These are phyloP conservation scores for Cairina moschata DNA, from an alignment of 2,113 vertebrate genomes.

Conservation along the genomic window DNA sequence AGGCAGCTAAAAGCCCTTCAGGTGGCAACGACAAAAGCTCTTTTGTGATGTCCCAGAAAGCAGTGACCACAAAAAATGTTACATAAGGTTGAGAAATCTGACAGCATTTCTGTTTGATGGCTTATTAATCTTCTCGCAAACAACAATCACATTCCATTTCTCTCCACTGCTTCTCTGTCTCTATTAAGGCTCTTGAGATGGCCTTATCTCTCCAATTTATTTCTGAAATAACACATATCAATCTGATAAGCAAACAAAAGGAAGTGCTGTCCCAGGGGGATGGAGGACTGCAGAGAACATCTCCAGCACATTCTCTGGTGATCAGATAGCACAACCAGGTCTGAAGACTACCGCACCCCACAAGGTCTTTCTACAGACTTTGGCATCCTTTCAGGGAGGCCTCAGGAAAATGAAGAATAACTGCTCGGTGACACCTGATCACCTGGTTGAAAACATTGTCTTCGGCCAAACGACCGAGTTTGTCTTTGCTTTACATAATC, in stretches of 20 bases:
- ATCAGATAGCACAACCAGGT: too few species aligned
- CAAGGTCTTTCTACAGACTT: not conserved
- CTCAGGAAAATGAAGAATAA: not conserved
- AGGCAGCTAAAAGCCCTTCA: conserved; percentile 4
- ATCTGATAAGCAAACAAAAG: not conserved
- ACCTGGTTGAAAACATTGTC: not conserved
- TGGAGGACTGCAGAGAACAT: not conserved
- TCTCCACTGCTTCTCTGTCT: not conserved
- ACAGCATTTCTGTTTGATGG: not conserved
- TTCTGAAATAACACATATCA: not conserved
- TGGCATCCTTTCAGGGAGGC: not conserved
- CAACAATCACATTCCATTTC: not conserved
- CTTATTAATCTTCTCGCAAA: not conserved
- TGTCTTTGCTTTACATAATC: not conserved
- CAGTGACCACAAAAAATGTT: not conserved
- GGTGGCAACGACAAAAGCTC: not conserved
- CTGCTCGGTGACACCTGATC: fast-evolving
- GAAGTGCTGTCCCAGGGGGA: not conserved
- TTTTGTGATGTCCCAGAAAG: not conserved
- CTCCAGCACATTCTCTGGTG: not conserved
- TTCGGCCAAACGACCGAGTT: not conserved
- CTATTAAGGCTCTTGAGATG: not conserved
- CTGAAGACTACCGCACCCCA: not conserved
- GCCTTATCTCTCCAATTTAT: not conserved
- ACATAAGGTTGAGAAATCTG: not conserved